A percentile compares a stretch with the other conserved stretches of the same genome.
These are phyloP conservation scores for Matsumurasca onukii DNA, from an alignment of 1,140 invertebrate species.

Conservation along the genomic window DNA sequence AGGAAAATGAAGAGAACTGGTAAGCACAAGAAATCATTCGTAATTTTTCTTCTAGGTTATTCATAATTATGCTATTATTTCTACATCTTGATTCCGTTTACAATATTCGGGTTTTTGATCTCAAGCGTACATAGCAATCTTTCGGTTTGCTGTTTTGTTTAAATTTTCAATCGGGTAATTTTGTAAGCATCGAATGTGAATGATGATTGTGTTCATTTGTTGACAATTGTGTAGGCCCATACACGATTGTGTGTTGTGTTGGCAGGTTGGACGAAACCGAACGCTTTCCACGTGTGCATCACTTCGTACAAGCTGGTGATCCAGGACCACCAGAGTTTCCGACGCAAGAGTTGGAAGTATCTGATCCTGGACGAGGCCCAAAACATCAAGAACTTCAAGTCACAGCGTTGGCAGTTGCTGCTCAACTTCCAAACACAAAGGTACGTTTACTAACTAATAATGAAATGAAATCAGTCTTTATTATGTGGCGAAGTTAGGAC, in stretches of 20 bases:
- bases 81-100: too few species aligned
- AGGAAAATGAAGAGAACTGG: constrained; percentile 89
- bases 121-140: too few species aligned
- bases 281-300: constrained; percentile 99
- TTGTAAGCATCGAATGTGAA: not conserved
- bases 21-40: too few species aligned
- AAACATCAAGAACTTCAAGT: constrained; percentile 99
- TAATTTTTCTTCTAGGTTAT: too few species aligned
- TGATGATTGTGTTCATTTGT: not conserved
- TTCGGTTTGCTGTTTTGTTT: too few species aligned
- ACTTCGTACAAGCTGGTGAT: constrained; percentile 99
- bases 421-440: constrained; percentile 95
- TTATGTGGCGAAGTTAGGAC: too few species aligned
- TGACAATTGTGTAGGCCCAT: not conserved
- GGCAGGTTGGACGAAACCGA: constrained; percentile 95
- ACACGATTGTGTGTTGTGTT: not conserved
- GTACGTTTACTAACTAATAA: constrained; percentile 55
- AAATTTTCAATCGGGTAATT: not conserved
- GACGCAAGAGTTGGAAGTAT: constrained; percentile 98
- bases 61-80: too few species aligned
- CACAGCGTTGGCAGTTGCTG: constrained; percentile 96
- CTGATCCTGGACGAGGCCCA: constrained; percentile 99
- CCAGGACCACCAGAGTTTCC: constrained; percentile 97
- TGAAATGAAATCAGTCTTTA: constrained; percentile 8
- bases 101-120: too few species aligned